Evolutionary conservation across 1,140 invertebrate species (phyloP), one percentile per base, ranked within the genome.

Genomic region (Luehdorfia chinensis): DNA sequence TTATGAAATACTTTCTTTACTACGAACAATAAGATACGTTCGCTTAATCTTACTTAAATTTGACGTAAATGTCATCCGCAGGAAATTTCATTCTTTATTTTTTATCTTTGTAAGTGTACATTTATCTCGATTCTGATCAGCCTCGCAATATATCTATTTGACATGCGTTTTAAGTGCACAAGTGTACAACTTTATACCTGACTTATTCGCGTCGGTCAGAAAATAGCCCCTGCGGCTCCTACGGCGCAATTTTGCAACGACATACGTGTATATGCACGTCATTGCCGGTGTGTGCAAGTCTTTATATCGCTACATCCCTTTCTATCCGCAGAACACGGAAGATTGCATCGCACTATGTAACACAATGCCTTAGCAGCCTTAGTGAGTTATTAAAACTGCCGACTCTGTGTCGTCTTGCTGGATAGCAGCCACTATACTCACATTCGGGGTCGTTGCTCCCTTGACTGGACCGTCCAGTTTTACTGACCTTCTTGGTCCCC

Each of bases 371-470:
- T 43, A 43, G 39, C 28, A 25, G n/a, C 21, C 21, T 39, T 43
- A 43, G 39, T 43, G 39, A 43, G 39, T 43, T 43, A 43, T 43
- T 43, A 43, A 43, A 43, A 43, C 39, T 28, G 25, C 39, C 39
- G 39, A 28, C 39, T 15, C 39, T 30, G 39, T 43, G 39, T 43
- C 39, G 39, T 43, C 39, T 43, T 43, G 23, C 25, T 43, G 39
- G 39, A 43, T 25, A 39, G 6, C 6, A 21, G 19, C 19, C 34
- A 16, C 16, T 37, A 37, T 16, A 37, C n/a, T 19, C 34, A 21
- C 15, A 15, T 21, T 37, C 34, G 15, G 25, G 21, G 13, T 16
- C 39, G 23, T 11, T 43, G 39, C 23, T 14, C 39, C 14, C 21
- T 27, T 2, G 12, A 27, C 21, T 41, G 37, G 37, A 41, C 37